Evolutionary conservation across 2,797 vertebrate genomes (phyloP).

Genomic region (Peromyscus melanophrys): DNA sequence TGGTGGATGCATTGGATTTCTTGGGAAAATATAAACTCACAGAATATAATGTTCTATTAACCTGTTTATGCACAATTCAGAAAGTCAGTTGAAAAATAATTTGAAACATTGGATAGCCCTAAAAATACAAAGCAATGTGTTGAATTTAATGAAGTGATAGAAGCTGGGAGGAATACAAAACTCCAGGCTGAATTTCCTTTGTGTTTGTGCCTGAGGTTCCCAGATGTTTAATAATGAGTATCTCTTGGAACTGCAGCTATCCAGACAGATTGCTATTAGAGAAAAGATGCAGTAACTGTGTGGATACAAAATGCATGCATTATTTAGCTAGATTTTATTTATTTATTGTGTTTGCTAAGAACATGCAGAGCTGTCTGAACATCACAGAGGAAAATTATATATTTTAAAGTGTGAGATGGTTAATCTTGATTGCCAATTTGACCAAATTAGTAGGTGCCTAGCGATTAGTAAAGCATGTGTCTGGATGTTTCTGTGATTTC

Average conservation of each 20-base stretch:
- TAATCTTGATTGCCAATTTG: background rate
- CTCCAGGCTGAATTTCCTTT: background rate
- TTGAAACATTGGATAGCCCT: background rate
- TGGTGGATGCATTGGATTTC: background rate
- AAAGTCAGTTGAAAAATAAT: slow-evolving; percentile 47
- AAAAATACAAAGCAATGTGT: background rate
- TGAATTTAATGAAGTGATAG: slow-evolving; percentile 10
- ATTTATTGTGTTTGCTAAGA: slow-evolving; percentile 67
- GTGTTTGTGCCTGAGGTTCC: background rate
- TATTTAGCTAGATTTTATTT: slow-evolving; percentile 72
- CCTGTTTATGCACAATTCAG: background rate
- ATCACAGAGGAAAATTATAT: background rate
- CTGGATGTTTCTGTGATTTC: background rate
- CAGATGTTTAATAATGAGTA: slow-evolving; percentile 10
- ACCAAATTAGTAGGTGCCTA: background rate
- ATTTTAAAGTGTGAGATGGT: slow-evolving; percentile 12
- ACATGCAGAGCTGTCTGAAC: background rate
- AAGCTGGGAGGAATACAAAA: background rate
- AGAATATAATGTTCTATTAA: slow-evolving; percentile 10
- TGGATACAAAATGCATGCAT: slow-evolving; percentile 14
- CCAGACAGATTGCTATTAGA: background rate
- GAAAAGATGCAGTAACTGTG: slow-evolving; percentile 4
- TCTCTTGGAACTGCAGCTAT: slow-evolving; percentile 37
- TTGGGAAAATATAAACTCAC: slow-evolving; percentile 7
- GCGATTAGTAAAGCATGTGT: background rate